Evolutionary conservation across 2,888 invertebrate genomes (phyloP).

Genomic region (Drosophila borborema): DNA sequence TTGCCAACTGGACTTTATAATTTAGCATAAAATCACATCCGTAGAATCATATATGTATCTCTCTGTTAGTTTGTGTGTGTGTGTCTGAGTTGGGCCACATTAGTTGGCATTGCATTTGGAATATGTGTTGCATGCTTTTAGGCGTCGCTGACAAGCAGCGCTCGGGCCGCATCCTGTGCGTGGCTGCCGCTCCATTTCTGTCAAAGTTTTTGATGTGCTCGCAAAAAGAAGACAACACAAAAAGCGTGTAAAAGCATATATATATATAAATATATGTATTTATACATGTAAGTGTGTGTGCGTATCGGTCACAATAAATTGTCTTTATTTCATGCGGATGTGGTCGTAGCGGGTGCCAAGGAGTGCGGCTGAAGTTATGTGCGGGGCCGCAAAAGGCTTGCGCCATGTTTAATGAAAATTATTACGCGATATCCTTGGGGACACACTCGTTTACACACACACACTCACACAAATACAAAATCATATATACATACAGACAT

Average conservation of each 20-base stretch:
- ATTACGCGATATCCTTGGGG: conserved; percentile 79
- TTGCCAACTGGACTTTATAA: conserved; percentile 27
- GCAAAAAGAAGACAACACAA: conserved; percentile 43
- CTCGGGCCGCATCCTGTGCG: conserved; percentile 57
- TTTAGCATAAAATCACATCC: conserved; percentile 15
- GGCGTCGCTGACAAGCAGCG: conserved; percentile 44
- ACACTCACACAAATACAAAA: conserved; percentile 17
- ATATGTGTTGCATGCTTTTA: conserved; percentile 55
- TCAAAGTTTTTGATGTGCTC: conserved; percentile 74
- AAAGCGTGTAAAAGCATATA: conserved; percentile 56
- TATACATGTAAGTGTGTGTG: conserved; percentile 35
- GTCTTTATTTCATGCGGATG: conserved; percentile 72
- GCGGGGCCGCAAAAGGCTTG: conserved; percentile 59
- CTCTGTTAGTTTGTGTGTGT: not conserved
- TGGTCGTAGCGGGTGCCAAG: conserved; percentile 36
- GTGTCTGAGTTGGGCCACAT: conserved; percentile 6
- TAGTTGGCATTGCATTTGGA: conserved; percentile 33
- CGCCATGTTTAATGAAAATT: conserved; percentile 79
- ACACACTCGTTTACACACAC: conserved; percentile 32
- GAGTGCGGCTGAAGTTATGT: conserved; percentile 26
- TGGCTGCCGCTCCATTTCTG: conserved; percentile 71
- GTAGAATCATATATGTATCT: not conserved
- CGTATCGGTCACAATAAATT: conserved; percentile 76
- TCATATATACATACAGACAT: conserved; percentile 20
- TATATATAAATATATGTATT: conserved; percentile 4